Evolutionary conservation across 2,888 invertebrate genomes (phyloP), one percentile per base, ranked within the genome.

Genomic region (Nemurella pictetii): DNA sequence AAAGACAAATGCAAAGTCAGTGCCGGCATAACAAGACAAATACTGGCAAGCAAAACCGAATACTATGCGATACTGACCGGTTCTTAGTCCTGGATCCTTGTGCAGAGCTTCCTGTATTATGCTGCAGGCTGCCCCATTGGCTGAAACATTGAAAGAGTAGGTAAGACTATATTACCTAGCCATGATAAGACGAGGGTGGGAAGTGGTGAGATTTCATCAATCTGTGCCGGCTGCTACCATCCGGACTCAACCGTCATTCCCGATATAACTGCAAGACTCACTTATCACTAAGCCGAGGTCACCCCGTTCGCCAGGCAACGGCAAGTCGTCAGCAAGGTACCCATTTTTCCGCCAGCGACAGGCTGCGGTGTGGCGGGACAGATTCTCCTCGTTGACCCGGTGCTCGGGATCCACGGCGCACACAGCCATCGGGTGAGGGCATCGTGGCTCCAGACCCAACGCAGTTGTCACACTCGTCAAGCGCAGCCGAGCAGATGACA

Each of bases 351-450:
- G 91, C 88, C 92, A 89, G 74, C 89, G 89, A 88, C 93, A 93
- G 86, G 88, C 89, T 77, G 89, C 88, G 5, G 92, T 87, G 89
- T 93, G 93, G 82, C 89, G 88, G 30, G 90, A 89, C 9, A 91
- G 87, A 72, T 88, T 89, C 86, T 89, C 89, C 85, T 89, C 87
- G n/a, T 90, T 89, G 77, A 93, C 88, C 85, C 89, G 88, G 88
- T 93, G 93, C 20, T 89, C 89, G 20, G 88, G 85, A 88, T 92
- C 90, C 28, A 92, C 89, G 0, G 91, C 91, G 86, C 93, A 93
- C n/a, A 87, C 87, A 0, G 90, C 87, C 35, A 89, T 87, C 28
- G 29, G 3, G n/a, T 26, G n/a, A 74, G 74, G 74, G 28, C 30
- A 78, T 77, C 26, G 27, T 78, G 75, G 75, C 75, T 55, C 15